Base-by-base conservation (phyloP, 2,888 invertebrate species). In the Ophion obscuratus region DNA sequence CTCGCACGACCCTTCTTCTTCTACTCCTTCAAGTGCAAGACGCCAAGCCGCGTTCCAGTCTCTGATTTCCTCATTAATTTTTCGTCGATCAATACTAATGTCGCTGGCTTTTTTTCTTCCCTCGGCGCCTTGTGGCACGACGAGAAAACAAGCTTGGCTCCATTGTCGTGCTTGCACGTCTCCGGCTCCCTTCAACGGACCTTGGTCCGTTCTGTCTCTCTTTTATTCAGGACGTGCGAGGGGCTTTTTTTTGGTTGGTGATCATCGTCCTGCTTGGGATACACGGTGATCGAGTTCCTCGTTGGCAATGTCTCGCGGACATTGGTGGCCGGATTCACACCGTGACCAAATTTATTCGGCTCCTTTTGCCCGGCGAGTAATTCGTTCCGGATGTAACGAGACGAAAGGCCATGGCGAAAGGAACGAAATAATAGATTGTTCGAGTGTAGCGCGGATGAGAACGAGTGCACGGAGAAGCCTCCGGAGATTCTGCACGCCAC, bases 21-120 rank as follows among this genome's bases (percentile, higher is more conserved):
- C 64, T 47, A 4, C 14, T 17, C 17, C 53, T 53, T 53, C 53
- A 17, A 53, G 40, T 14, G 53, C 14, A 17, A 53, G 61, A 71
- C 61, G 81, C 84, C 75, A 71, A 76, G 14, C 53, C 53, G 88
- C 88, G 90, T 89, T 90, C 89, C 90, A 89, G 88, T 91, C 91
- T 91, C 91, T 92, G 92, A 92, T 92, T 92, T 90, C 88, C 91
- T 92, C 92, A 91, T 92, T 92, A 92, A 92, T 92, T 92, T 90
- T 90, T 84, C 78, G 61, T 24, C 47, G 88, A 87, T 88, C 88
- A 86, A 89, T 88, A 88, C 86, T 85, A 87, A 87, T 87, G 89
- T 53, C 78, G 83, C 31, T 68, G 14, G 82, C 84, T 86, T 85
- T 73, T 27, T 68, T 10, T 80, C 40, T 31, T 31, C 11, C 47